Base-by-base conservation (phyloP, 1,140 invertebrate species). In the Tetramorium simillimum region DNA sequence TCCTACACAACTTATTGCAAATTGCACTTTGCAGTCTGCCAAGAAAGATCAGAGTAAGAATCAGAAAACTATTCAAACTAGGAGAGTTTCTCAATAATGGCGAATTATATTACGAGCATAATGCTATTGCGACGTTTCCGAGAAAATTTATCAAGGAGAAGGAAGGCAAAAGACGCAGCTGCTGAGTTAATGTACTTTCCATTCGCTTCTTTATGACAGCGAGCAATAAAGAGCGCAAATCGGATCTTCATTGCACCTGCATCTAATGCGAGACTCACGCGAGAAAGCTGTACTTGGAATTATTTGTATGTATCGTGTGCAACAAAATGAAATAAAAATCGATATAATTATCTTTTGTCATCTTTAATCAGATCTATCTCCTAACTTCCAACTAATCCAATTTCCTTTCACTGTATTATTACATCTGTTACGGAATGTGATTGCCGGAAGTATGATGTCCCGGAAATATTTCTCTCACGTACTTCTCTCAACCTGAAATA, bases 71-170 rank as follows among this genome's bases (percentile, higher is more conserved):
- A 65, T 18, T 21, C 73, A 46, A 75, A 14, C 70, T 62, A 33
- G n/a, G 18, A 3, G n/a, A 63, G 33, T 77, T 24, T 14, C 60
- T 53, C 46, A 49, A 85, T 43, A 53, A n/a, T 85, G 21, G 46
- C 46, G 49, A 63, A 85, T 85, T 40, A 43, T 43, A 77, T 85
- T 85, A 85, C 72, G 37, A 33, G 16, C 33, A 40, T 75, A 43
- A 63, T 85, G 58, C 21, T 77, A 85, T 56, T 78, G 46, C 73
- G 73, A 85, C 58, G 73, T 58, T 78, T 40, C 21, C 73, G 33
- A 65, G 72, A 14, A 6, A 77, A 51, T 85, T 77, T 76, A 77
- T 76, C 12, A 7, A 77, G 33, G 24, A 49, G 40, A 60, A 51
- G 49, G 12, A 28, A 21, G 3, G 14, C 21, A 60, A 40, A 28